Base-by-base conservation (phyloP, 2,113 vertebrate genomes). In the Eptesicus fuscus region DNA sequence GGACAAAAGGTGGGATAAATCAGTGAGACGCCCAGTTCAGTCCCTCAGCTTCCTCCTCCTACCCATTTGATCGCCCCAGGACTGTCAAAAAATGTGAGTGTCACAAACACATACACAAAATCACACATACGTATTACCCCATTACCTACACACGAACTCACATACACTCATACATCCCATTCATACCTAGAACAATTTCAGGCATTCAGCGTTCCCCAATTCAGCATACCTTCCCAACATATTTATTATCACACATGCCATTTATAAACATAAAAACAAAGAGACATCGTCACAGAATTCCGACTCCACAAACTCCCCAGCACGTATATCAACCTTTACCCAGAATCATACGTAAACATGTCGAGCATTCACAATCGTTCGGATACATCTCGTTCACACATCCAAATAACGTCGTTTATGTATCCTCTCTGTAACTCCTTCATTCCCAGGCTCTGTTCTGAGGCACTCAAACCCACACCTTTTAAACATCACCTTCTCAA, bases 381-480 rank as follows among this genome's bases (percentile, higher is more conserved):
- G 56, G 35, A 89, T 47, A 71, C 51, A 61, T 78, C 85, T 95
- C 32, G 2, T 88, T 85, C 82, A 74, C 37, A 95, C 30, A 69
- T 59, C 74, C 25, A 76, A 37, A 69, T 14, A 83, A 74, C 28
- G 5, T 16, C 23, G 53, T 51, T 92, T 93, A 80, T 91, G 17
- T 65, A 42, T 74, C 28, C 30, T 94, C 51, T 95, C 82, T 63
- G 87, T 85, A 96, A 92, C 44, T 83, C 63, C 47, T 95, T 91
- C 69, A 78, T 56, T 80, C 90, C 88, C 78, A 76, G 73, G n/a
- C 65, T 96, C 65, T 35, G 37, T 77, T 79, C 10, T 20, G 30
- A 83, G 67, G 73, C 79, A 28, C 61, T 49, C 63, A 89, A 78
- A 82, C 17, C 71, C n/a, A 65, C 2, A 56, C 35, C 28, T 91